phyloP scores from a whole-genome alignment of 2,113 vertebrate genomes.

The Antechinus flavipes region DNA sequence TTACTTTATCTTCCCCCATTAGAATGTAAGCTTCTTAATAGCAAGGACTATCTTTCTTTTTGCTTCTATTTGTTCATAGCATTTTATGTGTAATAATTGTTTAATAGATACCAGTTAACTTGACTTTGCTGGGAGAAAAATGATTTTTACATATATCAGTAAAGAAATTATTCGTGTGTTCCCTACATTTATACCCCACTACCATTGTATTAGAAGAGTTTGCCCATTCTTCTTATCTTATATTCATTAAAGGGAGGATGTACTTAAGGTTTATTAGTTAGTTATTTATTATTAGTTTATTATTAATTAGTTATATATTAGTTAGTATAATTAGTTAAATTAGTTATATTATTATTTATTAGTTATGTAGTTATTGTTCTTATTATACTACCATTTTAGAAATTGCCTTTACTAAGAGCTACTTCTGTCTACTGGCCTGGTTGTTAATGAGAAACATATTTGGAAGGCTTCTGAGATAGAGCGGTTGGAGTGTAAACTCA shows the following conservation, averaged over 20 bases:
- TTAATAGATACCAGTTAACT: background rate
- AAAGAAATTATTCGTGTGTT: background rate
- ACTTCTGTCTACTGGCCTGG: background rate
- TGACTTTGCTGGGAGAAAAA: background rate
- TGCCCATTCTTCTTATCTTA: too few species aligned
- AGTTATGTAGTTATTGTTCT: too few species aligned
- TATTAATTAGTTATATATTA: too few species aligned
- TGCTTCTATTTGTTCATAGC: background rate
- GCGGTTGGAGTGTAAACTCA: background rate
- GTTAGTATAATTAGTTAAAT: too few species aligned
- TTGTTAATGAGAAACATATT: background rate
- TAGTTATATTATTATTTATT: too few species aligned
- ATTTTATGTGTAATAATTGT: background rate
- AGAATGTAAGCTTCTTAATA: background rate
- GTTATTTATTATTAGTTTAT: too few species aligned
- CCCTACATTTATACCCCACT: too few species aligned
- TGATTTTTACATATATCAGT: background rate
- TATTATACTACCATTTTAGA: too few species aligned
- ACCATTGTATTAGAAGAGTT: too few species aligned
- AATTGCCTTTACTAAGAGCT: background rate
- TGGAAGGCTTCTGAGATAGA: background rate
- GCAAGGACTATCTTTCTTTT: background rate
- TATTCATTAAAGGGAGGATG: too few species aligned
- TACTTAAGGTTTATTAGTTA: too few species aligned
- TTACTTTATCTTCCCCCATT: background rate